phyloP scores from a whole-genome alignment of 2,888 invertebrate species.

The Sialis lutaria region DNA sequence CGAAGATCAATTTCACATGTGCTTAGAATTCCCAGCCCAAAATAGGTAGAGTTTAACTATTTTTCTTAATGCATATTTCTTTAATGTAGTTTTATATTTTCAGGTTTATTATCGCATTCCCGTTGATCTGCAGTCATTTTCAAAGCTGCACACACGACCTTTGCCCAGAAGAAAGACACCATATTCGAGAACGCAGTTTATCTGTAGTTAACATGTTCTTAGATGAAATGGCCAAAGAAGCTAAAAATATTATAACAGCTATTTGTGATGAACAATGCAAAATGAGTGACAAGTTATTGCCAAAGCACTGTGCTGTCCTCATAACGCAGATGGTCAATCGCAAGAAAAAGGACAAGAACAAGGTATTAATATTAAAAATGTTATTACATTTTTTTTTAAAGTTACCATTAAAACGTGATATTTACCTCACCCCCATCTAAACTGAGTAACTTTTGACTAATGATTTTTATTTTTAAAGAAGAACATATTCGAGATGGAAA shows the following conservation, averaged over 20 bases:
- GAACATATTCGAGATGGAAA: constrained; percentile 66
- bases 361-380: too few species aligned
- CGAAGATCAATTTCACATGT: constrained; percentile 97
- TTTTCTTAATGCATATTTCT: too few species aligned
- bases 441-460: too few species aligned
- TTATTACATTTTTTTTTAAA: too few species aligned
- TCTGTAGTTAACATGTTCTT: constrained; percentile 94
- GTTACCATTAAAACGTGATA: too few species aligned
- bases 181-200: constrained; percentile 85
- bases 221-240: constrained; percentile 98
- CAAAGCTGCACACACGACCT: constrained; percentile 95
- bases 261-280: constrained; percentile 97
- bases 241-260: constrained; percentile 94
- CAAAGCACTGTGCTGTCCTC: constrained; percentile 86
- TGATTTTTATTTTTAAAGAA: constrained; percentile 24
- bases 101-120: constrained; percentile 86
- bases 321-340: constrained; percentile 77
- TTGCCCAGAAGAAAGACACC: constrained; percentile 96
- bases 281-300: constrained; percentile 85
- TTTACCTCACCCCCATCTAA: too few species aligned
- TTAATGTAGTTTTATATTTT: too few species aligned
- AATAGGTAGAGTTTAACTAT: constrained; percentile 37
- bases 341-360: constrained; percentile 84
- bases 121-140: constrained; percentile 94
- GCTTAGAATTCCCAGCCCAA: constrained; percentile 96